Percentiles rank a stretch among this genome's conserved stretches.
Conservation (phyloP, 2,797 vertebrate species). For the Helostoma temminkii region DNA sequence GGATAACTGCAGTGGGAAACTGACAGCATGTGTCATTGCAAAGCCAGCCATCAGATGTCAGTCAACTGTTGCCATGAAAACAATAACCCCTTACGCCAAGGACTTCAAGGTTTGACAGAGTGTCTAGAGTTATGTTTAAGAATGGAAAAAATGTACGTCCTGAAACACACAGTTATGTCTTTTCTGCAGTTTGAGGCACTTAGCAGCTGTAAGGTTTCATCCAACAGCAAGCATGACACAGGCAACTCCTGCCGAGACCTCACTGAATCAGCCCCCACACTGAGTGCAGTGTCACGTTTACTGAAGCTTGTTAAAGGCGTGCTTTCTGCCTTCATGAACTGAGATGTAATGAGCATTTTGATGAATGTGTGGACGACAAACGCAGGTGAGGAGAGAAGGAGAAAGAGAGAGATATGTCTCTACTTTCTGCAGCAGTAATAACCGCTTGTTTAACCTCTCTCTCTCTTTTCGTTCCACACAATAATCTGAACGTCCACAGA, state of each 20-base stretch:
- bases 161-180: neutral
- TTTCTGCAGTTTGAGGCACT: neutral
- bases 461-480: constrained; percentile 39
- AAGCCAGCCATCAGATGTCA: neutral
- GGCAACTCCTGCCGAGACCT: neutral
- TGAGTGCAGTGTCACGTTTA: constrained; percentile 58
- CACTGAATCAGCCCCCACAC: constrained; percentile 19
- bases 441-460: constrained; percentile 46
- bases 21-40: neutral
- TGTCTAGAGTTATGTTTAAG: neutral
- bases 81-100: too few relatives aligned
- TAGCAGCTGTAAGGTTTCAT: too few relatives aligned
- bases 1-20: neutral
- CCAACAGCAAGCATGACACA: neutral
- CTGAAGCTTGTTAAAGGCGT: neutral
- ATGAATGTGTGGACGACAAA: neutral
- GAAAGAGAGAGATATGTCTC: constrained; percentile 20
- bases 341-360: constrained; percentile 49
- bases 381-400: neutral
- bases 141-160: neutral
- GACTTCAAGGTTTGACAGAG: neutral
- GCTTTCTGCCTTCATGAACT: constrained; percentile 2
- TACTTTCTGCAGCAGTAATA: constrained; percentile 38
- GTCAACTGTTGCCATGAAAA: neutral
- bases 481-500: constrained; percentile 53